phyloP scores from a whole-genome alignment of 2,888 invertebrate genomes.

The Poecilus cupreus region DNA sequence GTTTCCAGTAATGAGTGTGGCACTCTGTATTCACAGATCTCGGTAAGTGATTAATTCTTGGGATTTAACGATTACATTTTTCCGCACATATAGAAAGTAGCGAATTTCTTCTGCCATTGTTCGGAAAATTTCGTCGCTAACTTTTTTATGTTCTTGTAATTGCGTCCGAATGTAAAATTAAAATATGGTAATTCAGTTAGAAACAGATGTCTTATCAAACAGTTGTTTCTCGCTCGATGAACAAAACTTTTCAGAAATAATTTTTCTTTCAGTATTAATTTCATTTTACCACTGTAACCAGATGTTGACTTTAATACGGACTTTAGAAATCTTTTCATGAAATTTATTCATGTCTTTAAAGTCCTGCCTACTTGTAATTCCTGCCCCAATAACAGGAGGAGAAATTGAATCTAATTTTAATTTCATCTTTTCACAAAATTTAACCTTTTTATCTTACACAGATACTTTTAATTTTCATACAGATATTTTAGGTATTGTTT shows the following conservation, averaged over 20 bases:
- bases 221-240: constrained; percentile 43
- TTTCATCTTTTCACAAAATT: constrained; percentile 12
- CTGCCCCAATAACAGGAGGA: background rate
- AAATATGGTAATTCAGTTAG: constrained; percentile 50
- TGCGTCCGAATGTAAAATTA: constrained; percentile 41
- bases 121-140: constrained; percentile 20
- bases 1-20: too few relatives aligned
- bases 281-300: constrained; percentile 34
- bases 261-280: constrained; percentile 52
- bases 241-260: constrained; percentile 46
- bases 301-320: constrained; percentile 48
- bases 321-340: constrained; percentile 43
- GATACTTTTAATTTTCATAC: too few relatives aligned
- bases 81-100: background rate
- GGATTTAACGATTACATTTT: too few relatives aligned
- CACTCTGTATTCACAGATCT: too few relatives aligned
- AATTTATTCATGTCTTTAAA: constrained; percentile 45
- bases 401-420: constrained; percentile 12
- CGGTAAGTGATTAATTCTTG: too few relatives aligned
- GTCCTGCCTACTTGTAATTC: constrained; percentile 20
- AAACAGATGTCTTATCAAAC: constrained; percentile 50
- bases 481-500: too few relatives aligned
- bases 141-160: constrained; percentile 37
- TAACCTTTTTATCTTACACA: background rate
- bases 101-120: too few relatives aligned